Conservation (phyloP, 1,140 invertebrate genomes). For the Temnothorax curvispinosus region DNA sequence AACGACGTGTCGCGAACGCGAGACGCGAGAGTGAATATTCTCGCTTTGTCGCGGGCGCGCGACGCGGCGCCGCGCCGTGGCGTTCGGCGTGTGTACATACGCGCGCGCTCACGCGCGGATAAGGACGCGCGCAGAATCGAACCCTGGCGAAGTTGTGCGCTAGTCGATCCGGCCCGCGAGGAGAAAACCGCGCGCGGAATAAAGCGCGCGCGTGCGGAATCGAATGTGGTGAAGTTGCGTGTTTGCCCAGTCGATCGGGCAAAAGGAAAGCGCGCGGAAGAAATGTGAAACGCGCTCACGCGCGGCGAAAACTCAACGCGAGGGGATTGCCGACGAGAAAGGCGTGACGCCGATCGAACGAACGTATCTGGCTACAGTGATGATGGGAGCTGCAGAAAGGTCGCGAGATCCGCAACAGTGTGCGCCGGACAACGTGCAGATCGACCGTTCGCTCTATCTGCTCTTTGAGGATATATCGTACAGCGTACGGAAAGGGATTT, state of each 20-base stretch:
- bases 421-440: constrained; percentile 2
- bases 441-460: constrained; percentile 71
- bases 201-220: constrained; percentile 11
- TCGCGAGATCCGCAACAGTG: background rate
- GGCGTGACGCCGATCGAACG: background rate
- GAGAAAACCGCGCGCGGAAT: background rate
- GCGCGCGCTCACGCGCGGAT: no score
- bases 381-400: background rate
- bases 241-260: background rate
- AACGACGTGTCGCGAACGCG: background rate
- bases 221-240: background rate
- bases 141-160: background rate
- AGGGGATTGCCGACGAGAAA: background rate
- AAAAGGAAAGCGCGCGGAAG: constrained; percentile 6
- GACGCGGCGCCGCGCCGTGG: background rate
- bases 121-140: constrained; percentile 16
- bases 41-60: background rate
- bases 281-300: constrained; percentile 19
- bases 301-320: background rate
- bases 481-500: constrained; percentile 68
- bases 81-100: no score
- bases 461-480: constrained; percentile 78
- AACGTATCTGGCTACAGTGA: background rate
- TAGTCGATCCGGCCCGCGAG: background rate
- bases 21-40: background rate